Base-by-base conservation (phyloP, 2,888 invertebrate species). In the Timema cristinae region DNA sequence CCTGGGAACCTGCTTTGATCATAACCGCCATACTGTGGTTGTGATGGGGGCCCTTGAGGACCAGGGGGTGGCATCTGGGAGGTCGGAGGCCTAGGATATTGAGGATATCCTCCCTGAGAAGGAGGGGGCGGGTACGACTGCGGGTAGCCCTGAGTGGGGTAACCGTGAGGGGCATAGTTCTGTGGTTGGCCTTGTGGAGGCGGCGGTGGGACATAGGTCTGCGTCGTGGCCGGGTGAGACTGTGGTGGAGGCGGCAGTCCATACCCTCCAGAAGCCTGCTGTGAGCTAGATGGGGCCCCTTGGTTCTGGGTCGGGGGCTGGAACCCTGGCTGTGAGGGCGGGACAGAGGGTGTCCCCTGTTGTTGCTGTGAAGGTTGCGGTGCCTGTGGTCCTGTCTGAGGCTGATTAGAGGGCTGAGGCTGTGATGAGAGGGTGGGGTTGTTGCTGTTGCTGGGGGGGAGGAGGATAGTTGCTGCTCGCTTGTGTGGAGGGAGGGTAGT, bases 1-100 rank as follows among this genome's bases (percentile, higher is more conserved):
- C 74, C 76, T 6, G 75, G 76, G 59, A 76, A 76, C 52, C 76
- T 50, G 48, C 74, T 74, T 71, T 76, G 76, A 61, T 91, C 89
- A 80, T 92, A 93, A 56, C 91, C 90, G 8, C 87, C 89, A 80
- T 93, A 93, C 73, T 88, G 88, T 72, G 90, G 89, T 76, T 91
- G 90, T 7, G 91, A 88, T 8, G 88, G 91, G 47, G 89, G 90
- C 6, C 89, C 90, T 75, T 91, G 91, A 5, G 90, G 91, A 7
- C 88, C 87, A 0, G 88, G 88, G 6, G 79, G 86, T 56, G 85
- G 86, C 79, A 85, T 85, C 78, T 86, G 86, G 69, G 85, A 85
- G 50, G 85, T 85, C 4, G 89, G 88, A 9, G 89, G 89, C 74
- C 89, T 82, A 32, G 88, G 87, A 71, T 83, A 83, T 71, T 89